These are phyloP conservation scores for Pitangus sulphuratus DNA, from an alignment of 2,797 vertebrate species.

Conservation along the genomic window DNA sequence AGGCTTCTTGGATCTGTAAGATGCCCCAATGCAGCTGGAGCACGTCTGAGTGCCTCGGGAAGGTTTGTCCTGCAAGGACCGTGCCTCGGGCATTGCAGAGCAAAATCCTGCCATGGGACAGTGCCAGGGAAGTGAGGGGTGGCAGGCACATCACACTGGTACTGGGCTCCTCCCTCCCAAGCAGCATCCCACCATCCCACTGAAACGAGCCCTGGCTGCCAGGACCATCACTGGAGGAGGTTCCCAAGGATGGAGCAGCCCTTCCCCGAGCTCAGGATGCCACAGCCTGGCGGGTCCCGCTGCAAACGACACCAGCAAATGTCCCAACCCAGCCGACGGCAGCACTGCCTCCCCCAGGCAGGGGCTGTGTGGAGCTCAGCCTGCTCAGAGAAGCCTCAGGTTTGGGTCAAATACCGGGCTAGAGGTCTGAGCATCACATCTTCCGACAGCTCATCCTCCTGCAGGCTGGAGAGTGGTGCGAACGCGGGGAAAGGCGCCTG, in stretches of 20 bases:
- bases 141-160: fast-evolving
- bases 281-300: background rate
- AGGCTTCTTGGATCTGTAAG: background rate
- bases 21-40: background rate
- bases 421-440: background rate
- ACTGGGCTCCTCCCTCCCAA: background rate
- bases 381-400: background rate
- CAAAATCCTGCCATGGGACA: background rate
- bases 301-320: background rate
- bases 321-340: fast-evolving
- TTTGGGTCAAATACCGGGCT: background rate
- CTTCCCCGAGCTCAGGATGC: background rate
- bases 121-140: background rate
- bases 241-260: background rate
- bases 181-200: background rate
- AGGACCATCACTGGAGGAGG: fast-evolving
- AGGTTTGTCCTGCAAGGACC: background rate
- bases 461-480: background rate
- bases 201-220: background rate
- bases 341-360: background rate
- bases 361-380: background rate
- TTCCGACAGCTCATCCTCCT: background rate
- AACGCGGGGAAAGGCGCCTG: background rate
- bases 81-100: fast-evolving
- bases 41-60: background rate